These are phyloP conservation scores for Raphicerus campestris DNA, from an alignment of 2,113 vertebrate species.

Conservation along the genomic window DNA sequence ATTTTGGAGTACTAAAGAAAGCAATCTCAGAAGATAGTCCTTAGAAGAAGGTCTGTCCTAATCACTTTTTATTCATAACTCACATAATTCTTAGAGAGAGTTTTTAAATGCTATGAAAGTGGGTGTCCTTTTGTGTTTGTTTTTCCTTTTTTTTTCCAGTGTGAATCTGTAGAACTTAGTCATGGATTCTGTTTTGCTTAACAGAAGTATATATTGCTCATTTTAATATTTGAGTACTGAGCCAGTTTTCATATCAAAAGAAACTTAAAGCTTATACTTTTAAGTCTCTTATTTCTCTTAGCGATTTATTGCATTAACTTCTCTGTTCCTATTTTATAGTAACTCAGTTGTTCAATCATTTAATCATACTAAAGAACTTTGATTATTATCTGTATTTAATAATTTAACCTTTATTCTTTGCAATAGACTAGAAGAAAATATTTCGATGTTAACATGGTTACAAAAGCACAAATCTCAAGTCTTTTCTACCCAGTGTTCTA, in stretches of 20 bases:
- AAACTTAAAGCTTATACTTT: neutral
- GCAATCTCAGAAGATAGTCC: neutral
- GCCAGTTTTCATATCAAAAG: conserved; percentile 17
- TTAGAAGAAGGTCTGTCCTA: neutral
- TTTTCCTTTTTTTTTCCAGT: neutral
- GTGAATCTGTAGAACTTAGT: conserved; percentile 2
- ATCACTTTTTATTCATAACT: conserved; percentile 5
- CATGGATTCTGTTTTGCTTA: conserved; percentile 38
- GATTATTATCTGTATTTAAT: neutral
- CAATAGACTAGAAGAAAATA: conserved; percentile 10
- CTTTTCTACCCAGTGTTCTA: neutral
- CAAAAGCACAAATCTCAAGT: neutral
- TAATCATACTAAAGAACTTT: conserved; percentile 15
- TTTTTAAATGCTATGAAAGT: neutral
- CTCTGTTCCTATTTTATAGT: neutral
- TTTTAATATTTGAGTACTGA: conserved; percentile 33
- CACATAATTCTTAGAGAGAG: neutral
- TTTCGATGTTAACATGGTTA: neutral
- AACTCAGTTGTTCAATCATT: conserved; percentile 6
- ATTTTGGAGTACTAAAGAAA: conserved; percentile 5
- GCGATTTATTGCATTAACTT: neutral
- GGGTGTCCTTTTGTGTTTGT: neutral
- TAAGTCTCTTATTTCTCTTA: conserved; percentile 18
- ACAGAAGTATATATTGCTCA: conserved; percentile 2
- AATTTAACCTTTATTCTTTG: neutral